phyloP scores from a whole-genome alignment of 2,888 invertebrate genomes.

The Clusia tigrina region DNA sequence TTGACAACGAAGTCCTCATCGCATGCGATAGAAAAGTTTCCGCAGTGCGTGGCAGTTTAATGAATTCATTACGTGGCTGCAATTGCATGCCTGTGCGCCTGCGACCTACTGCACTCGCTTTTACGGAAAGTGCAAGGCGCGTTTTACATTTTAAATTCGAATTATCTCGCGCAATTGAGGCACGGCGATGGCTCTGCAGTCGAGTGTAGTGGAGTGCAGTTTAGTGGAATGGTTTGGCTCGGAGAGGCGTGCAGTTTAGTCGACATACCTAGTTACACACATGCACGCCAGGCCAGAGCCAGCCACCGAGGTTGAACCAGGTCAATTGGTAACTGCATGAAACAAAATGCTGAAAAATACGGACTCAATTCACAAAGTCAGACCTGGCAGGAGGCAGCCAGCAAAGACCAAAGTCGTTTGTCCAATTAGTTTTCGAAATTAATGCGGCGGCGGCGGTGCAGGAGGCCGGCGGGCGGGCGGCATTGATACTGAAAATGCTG shows the following conservation, averaged over 20 bases:
- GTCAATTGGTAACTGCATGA: slow-evolving; percentile 26
- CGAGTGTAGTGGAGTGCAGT: no score
- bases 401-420: slow-evolving; percentile 26
- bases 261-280: no score
- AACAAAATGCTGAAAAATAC: neutral
- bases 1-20: no score
- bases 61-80: slow-evolving; percentile 3
- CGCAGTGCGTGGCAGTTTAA: neutral
- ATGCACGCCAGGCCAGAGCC: neutral
- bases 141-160: neutral
- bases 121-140: neutral
- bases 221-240: no score
- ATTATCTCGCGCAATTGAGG: slow-evolving; percentile 1
- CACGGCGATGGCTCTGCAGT: no score
- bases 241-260: no score
- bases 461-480: no score
- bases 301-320: slow-evolving; percentile 24
- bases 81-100: slow-evolving; percentile 8
- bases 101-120: slow-evolving; percentile 28
- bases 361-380: neutral
- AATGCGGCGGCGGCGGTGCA: no score
- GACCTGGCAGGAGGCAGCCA: neutral
- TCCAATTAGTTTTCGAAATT: slow-evolving; percentile 31
- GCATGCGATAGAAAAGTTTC: neutral
- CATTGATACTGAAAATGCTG: no score